Percentiles rank a stretch among this genome's conserved stretches.
phyloP scores from a whole-genome alignment of 2,113 vertebrate genomes.

The Brachypodius melanocephalos region DNA sequence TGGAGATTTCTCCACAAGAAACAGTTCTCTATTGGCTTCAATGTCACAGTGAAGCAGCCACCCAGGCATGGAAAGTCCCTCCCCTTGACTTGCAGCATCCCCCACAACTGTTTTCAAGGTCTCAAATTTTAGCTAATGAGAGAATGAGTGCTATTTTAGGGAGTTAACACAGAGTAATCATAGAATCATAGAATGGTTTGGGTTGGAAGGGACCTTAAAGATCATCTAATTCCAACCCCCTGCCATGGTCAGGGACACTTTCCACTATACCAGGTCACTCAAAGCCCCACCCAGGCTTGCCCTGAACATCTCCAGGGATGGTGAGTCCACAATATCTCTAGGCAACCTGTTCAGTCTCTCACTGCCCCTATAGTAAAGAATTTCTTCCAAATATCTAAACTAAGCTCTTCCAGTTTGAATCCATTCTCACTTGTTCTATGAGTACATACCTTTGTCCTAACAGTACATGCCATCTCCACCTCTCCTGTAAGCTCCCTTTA shows the following conservation, averaged over 20 bases:
- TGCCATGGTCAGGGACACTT: neutral
- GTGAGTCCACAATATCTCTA: neutral
- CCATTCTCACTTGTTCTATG: neutral
- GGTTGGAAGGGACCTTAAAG: neutral
- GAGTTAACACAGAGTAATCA: neutral
- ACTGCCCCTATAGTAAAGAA: neutral
- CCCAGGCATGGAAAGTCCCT: neutral
- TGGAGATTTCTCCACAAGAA: neutral
- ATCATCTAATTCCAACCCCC: neutral
- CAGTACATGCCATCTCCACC: neutral
- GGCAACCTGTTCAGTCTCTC: neutral
- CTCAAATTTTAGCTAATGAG: neutral
- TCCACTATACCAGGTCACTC: neutral
- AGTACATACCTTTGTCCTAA: neutral
- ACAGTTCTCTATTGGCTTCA: neutral
- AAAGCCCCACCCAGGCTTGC: neutral
- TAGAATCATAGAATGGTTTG: neutral
- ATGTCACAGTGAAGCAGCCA: neutral
- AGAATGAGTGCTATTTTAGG: neutral
- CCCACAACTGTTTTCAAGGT: neutral
- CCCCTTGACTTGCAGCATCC: neutral
- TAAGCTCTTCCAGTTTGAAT: neutral
- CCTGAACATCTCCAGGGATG: neutral
- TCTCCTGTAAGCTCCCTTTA: neutral
- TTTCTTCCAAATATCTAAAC: neutral